Evolutionary conservation across 2,113 vertebrate genomes (phyloP).

Genomic region (Haliaeetus leucogaster): DNA sequence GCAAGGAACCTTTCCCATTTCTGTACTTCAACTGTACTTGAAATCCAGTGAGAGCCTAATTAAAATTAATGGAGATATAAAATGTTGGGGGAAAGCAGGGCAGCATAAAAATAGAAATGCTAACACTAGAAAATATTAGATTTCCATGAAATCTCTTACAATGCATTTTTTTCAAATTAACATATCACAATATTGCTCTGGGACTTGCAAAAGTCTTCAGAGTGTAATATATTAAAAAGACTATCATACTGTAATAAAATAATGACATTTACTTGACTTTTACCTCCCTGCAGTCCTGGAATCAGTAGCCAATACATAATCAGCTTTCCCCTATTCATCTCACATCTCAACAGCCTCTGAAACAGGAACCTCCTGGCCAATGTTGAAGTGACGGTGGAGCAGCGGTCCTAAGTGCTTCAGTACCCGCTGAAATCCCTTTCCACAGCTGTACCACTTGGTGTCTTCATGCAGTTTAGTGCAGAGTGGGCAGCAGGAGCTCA

Average conservation of each 20-base stretch:
- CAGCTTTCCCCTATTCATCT: neutral
- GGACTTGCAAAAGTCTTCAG: neutral
- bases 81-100: neutral
- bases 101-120: conserved; percentile 33
- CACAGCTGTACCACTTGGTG: neutral
- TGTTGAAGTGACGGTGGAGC: neutral
- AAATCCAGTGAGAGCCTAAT: conserved; percentile 6
- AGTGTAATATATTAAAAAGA: neutral
- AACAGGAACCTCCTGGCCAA: neutral
- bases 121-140: neutral
- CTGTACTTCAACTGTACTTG: neutral
- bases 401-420: neutral
- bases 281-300: neutral
- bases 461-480: neutral
- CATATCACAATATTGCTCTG: neutral
- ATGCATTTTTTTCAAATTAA: neutral
- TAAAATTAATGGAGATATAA: conserved; percentile 28
- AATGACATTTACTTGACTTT: neutral
- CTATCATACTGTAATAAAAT: neutral
- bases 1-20: neutral
- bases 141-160: neutral
- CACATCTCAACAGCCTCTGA: neutral
- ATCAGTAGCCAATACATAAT: neutral
- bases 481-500: neutral
- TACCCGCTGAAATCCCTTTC: neutral